These are phyloP conservation scores for Morpho achilles DNA, from an alignment of 2,888 invertebrate genomes.

Conservation along the genomic window DNA sequence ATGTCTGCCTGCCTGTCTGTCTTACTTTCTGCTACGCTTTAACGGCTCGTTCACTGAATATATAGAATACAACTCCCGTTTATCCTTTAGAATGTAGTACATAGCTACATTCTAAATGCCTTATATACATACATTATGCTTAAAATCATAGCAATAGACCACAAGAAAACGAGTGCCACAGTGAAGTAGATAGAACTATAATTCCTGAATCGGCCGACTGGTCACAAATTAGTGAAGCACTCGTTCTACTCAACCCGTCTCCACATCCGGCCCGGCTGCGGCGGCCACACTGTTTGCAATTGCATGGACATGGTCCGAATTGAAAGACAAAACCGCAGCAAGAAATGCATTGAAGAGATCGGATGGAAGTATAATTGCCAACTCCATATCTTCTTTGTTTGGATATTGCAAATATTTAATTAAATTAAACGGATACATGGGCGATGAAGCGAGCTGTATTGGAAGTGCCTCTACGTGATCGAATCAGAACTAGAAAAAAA, in stretches of 20 bases:
- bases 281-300: slow-evolving; percentile 28
- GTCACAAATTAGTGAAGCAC: slow-evolving; percentile 63
- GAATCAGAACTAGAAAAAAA: too few relatives aligned
- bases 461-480: too few relatives aligned
- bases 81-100: too few relatives aligned
- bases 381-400: too few relatives aligned
- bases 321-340: not conserved
- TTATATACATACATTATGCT: not conserved
- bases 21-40: too few relatives aligned
- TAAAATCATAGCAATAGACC: not conserved
- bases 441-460: too few relatives aligned
- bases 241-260: slow-evolving; percentile 48
- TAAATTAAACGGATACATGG: too few relatives aligned
- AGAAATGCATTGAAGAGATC: not conserved
- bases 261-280: slow-evolving; percentile 46
- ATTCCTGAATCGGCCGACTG: slow-evolving; percentile 53
- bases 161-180: slow-evolving; percentile 6
- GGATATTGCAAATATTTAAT: too few relatives aligned
- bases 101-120: not conserved
- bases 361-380: too few relatives aligned
- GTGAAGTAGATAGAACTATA: slow-evolving; percentile 42
- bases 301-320: not conserved
- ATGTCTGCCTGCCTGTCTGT: too few relatives aligned
- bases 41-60: too few relatives aligned
- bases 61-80: too few relatives aligned